Base-by-base conservation (phyloP, 2,888 invertebrate genomes). In the Drosophila parthenogenetica region DNA sequence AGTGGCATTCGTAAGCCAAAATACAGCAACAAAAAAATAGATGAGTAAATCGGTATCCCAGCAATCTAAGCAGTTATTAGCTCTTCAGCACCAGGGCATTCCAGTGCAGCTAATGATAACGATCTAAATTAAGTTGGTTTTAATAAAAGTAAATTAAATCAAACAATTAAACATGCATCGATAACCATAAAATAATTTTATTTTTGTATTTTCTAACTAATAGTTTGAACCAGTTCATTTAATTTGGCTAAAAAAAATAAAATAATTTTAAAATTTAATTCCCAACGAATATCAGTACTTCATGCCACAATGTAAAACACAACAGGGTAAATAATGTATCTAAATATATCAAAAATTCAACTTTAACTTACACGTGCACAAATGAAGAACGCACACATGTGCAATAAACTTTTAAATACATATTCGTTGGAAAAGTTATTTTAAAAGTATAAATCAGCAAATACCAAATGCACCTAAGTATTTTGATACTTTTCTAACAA, bases 401-500 rank as follows among this genome's bases (percentile, higher is more conserved):
- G 68, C 40, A 55, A 58, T 22, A 57, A 79, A 81, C 68, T 81
- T 81, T 55, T 19, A 11, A 40, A 39, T 63, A 69, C 43, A 61
- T 13, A 13, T 68, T 55, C 45, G 49, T 58, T 54, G 43, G 25
- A 22, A 81, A 83, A 69, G 69, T 82, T 77, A 68, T 72, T 69
- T 64, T 55, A 42, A 60, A 54, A 32, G 58, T 61, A 59, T 46
- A 69, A 75, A 70, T 82, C 35, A 78, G 59, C 64, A 77, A 72
- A 67, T 69, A 70, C 49, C 57, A 71, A 73, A 81, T 63, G 61
- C 65, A 58, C 43, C 45, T 62, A 83, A 75, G 69, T 63, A 77
- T 85, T 74, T 78, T 62, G 68, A 82, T 73, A 68, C 66, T 71
- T 83, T 75, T 69, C 55, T 37, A 71, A 68, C 67, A 68, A 70